Base-by-base conservation (phyloP, 2,113 vertebrate species). In the Callionymus lyra region DNA sequence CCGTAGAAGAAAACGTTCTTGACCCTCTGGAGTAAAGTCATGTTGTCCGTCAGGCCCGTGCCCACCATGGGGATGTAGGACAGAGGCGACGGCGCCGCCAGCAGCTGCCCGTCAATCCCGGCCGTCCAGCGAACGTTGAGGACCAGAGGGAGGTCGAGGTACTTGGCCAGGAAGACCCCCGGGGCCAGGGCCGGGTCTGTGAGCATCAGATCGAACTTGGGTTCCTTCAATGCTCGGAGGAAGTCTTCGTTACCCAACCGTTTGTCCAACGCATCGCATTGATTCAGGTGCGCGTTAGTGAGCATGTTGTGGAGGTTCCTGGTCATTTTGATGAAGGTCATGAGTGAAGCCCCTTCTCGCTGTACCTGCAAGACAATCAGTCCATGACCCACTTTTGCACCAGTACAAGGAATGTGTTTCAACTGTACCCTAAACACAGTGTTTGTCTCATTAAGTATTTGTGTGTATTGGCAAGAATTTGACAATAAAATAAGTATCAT, bases 111-210 rank as follows among this genome's bases (percentile, higher is more conserved):
- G 1, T 84, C 83, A 6, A 79, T 77, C 2, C 64, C 68, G 2
- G 68, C 43, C 44, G 80, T 72, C 85, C 84, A 86, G 31, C 85
- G 81, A 10, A 74, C 82, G 31, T 84, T 84, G 8, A 86, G 68
- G 16, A 83, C 85, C 1, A 79, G 0, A 1, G 84, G 85, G 10
- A 86, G 66, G 17, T 84, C 78, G 11, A 86, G 56, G 44, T 79
- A 82, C 50, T 81, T 76, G 12, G 83, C 82, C 1, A 86, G 12
- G 12, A 85, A 1, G 3, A 80, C 36, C 0, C 84, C 84, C 3
- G 38, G 10, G 10, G 45, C 53, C 0, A 81, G 41, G 2, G 53
- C 74, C 5, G 85, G 83, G 53, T 86, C 84, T 1, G 77, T 81
- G 6, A 87, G 75, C 19, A 85, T 42, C 45, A 86, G 17, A 47